phyloP scores from a whole-genome alignment of 1,140 invertebrate genomes.

The Sminthurides bifidus region DNA sequence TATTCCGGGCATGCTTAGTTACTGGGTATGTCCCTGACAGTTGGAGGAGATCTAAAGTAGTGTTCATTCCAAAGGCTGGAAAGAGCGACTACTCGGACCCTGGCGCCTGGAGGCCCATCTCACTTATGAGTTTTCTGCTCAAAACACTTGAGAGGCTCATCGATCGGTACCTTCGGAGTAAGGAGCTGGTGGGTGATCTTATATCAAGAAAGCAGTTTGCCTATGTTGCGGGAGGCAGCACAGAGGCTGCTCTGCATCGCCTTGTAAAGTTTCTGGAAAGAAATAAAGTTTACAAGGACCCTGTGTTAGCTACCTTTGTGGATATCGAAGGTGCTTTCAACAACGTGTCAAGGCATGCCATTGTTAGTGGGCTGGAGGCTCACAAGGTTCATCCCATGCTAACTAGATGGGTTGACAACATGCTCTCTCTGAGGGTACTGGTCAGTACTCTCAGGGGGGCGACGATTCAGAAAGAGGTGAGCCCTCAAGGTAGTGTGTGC shows the following conservation, averaged over 20 bases:
- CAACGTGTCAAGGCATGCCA: background rate
- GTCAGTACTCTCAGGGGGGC: background rate
- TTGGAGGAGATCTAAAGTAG: slow-evolving; percentile 10
- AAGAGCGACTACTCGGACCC: slow-evolving; percentile 10
- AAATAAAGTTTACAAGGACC: background rate
- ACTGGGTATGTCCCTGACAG: slow-evolving; percentile 3
- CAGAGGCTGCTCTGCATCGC: slow-evolving; percentile 18
- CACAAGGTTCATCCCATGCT: background rate
- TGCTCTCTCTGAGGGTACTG: background rate
- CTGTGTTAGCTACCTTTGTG: background rate
- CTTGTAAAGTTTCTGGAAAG: no score
- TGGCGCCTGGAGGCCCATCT: slow-evolving; percentile 19
- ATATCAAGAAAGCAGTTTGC: slow-evolving; percentile 12
- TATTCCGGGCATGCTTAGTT: slow-evolving; percentile 1
- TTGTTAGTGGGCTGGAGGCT: background rate
- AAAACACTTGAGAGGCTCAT: slow-evolving; percentile 20
- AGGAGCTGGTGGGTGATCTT: background rate
- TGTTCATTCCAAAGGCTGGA: slow-evolving; percentile 21
- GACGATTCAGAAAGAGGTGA: background rate
- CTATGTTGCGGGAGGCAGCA: slow-evolving; percentile 8
- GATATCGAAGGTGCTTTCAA: no score
- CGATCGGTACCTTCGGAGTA: slow-evolving; percentile 9
- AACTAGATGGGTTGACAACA: background rate
- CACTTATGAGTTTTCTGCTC: slow-evolving; percentile 18
- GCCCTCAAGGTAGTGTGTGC: slow-evolving; percentile 19